Conservation (phyloP, 1,140 invertebrate species). For the Trissolcus basalis region DNA sequence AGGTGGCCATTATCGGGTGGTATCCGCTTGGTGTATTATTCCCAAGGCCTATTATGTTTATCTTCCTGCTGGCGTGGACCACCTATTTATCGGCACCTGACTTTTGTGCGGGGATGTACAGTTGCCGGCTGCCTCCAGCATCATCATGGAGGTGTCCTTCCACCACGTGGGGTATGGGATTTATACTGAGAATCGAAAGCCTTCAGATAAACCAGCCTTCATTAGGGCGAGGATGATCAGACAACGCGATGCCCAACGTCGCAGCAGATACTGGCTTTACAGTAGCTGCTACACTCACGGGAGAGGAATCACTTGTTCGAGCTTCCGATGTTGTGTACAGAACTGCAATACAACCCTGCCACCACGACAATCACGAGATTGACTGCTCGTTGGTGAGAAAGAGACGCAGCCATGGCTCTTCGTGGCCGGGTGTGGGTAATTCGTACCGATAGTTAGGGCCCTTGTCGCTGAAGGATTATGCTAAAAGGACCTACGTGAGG, state of each 20-base stretch:
- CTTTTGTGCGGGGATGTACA: conserved; percentile 72
- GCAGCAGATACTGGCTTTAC: conserved; percentile 58
- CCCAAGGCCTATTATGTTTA: conserved; percentile 55
- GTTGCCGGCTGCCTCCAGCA: conserved; percentile 70
- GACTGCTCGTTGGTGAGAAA: conserved; percentile 52
- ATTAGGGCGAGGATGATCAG: conserved; percentile 77
- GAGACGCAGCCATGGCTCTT: conserved; percentile 27
- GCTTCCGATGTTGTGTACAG: conserved; percentile 62
- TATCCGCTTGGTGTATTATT: conserved; percentile 49
- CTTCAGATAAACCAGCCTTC: conserved; percentile 77
- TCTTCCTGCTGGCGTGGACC: conserved; percentile 54
- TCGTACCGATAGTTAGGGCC: conserved; percentile 62
- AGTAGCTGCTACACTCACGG: conserved; percentile 58
- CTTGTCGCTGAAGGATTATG: conserved; percentile 71
- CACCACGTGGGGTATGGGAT: conserved; percentile 72
- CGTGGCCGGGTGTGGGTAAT: conserved; percentile 56
- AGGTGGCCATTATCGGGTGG: conserved; percentile 54
- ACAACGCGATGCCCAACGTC: conserved; percentile 73
- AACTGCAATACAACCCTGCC: conserved; percentile 52
- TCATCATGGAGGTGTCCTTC: conserved; percentile 74
- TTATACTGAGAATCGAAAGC: conserved; percentile 77
- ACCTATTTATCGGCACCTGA: conserved; percentile 63
- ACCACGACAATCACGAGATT: conserved; percentile 61
- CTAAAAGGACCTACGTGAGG: conserved; percentile 69
- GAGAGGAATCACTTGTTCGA: conserved; percentile 58